phyloP scores from a whole-genome alignment of 64 coral and sea anemone genomes.

The Montipora sp. region DNA sequence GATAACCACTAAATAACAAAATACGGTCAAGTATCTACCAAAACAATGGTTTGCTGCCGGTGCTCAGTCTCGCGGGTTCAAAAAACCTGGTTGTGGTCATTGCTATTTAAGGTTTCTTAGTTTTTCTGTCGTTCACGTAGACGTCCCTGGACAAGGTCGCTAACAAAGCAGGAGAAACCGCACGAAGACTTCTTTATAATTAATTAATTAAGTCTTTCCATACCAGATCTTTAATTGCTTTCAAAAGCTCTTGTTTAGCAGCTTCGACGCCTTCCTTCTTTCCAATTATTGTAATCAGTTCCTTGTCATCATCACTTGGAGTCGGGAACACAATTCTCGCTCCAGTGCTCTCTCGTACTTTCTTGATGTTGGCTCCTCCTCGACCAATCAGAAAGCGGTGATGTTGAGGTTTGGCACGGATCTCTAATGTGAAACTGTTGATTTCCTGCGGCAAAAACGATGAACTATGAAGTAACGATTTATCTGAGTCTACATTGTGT shows the following conservation, averaged over 20 bases:
- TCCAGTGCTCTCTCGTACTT: slow-evolving; percentile 93
- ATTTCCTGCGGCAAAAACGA: slow-evolving; percentile 63
- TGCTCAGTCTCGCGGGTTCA: too few species aligned
- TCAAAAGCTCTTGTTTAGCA: slow-evolving; percentile 88
- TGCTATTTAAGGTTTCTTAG: too few species aligned
- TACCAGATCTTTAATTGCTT: slow-evolving; percentile 97
- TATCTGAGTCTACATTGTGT: too few species aligned
- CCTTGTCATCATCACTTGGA: slow-evolving; percentile 91
- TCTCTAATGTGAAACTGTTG: slow-evolving; percentile 79
- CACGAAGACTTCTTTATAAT: too few species aligned
- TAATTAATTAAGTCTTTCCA: background rate
- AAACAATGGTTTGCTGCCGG: too few species aligned
- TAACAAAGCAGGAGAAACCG: too few species aligned
- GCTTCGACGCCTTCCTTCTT: slow-evolving; percentile 91
- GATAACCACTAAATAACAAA: too few species aligned
- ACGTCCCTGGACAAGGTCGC: too few species aligned
- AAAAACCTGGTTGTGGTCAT: too few species aligned
- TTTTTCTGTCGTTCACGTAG: too few species aligned
- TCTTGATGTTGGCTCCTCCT: slow-evolving; percentile 83
- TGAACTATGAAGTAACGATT: background rate
- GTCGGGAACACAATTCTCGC: slow-evolving; percentile 93
- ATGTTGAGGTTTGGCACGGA: slow-evolving; percentile 92
- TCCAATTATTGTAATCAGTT: slow-evolving; percentile 95
- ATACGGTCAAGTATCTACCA: too few species aligned
- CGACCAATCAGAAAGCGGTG: slow-evolving; percentile 93